Conservation (phyloP, 2,113 vertebrate genomes). For the cattle (Bos taurus) region ARS-UCD2.0 NC_037328.1:97933501-97934000, state of each 20-base stretch:
- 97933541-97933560: slow-evolving; percentile 67
- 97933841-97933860: slow-evolving; percentile 84
- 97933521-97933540: slow-evolving; percentile 62
- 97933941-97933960: slow-evolving; percentile 75
- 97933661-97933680: not conserved
- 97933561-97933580: slow-evolving; percentile 50
- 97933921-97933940: slow-evolving; percentile 83
- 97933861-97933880: slow-evolving; percentile 85
- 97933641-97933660: not conserved
- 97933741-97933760: slow-evolving; percentile 78
- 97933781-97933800: slow-evolving; percentile 80
- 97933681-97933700: slow-evolving; percentile 50
- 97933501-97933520: slow-evolving; percentile 64
- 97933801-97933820: slow-evolving; percentile 83
- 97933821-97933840: slow-evolving; percentile 77
- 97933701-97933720: slow-evolving; percentile 19
- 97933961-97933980: slow-evolving; percentile 85
- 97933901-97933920: slow-evolving; percentile 89
- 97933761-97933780: slow-evolving; percentile 78
- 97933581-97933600: slow-evolving; percentile 48
- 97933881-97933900: slow-evolving; percentile 86
- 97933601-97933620: not conserved
- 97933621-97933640: not conserved
- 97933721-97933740: slow-evolving; percentile 43
- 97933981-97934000: slow-evolving; percentile 87